phyloP scores from a whole-genome alignment of 1,140 invertebrate species.

The Ditylenchus dipsaci region DNA sequence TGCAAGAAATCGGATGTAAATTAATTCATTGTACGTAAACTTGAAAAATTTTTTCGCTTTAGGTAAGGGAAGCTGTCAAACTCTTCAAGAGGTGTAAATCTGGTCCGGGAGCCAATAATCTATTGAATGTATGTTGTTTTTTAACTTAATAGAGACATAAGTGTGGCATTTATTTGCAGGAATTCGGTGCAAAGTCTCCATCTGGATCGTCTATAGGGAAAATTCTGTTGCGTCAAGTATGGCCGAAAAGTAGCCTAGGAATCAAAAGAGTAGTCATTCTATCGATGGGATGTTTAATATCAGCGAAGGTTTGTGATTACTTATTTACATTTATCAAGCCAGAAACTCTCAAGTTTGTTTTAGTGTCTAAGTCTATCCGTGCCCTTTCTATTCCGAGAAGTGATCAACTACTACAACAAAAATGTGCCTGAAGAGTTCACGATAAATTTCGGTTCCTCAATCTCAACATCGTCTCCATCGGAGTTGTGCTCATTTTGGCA shows the following conservation, averaged over 20 bases:
- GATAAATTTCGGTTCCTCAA: conserved; percentile 56
- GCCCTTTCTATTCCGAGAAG: conserved; percentile 93
- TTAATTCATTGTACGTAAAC: neutral
- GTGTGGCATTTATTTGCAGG: conserved; percentile 14
- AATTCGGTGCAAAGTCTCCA: conserved; percentile 28
- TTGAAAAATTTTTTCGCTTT: neutral
- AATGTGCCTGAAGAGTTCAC: conserved; percentile 58
- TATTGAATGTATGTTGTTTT: conserved; percentile 23
- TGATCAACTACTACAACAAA: conserved; percentile 78
- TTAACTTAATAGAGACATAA: neutral
- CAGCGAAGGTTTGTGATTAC: conserved; percentile 61
- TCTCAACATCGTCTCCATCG: conserved; percentile 60
- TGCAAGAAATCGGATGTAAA: neutral
- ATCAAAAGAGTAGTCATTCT: conserved; percentile 77
- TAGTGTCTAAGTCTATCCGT: conserved; percentile 85
- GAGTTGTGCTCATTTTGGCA: conserved; percentile 77
- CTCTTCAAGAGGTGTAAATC: neutral
- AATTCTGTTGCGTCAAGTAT: conserved; percentile 84
- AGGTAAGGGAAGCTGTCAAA: neutral
- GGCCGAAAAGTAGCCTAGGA: conserved; percentile 82
- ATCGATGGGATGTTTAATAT: conserved; percentile 67
- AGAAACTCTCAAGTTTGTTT: conserved; percentile 58
- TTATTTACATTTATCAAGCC: neutral
- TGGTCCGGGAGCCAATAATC: conserved; percentile 31
- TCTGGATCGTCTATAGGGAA: conserved; percentile 73